Base-by-base conservation (phyloP, 2,888 invertebrate species). In the Ochlodes sylvanus region DNA sequence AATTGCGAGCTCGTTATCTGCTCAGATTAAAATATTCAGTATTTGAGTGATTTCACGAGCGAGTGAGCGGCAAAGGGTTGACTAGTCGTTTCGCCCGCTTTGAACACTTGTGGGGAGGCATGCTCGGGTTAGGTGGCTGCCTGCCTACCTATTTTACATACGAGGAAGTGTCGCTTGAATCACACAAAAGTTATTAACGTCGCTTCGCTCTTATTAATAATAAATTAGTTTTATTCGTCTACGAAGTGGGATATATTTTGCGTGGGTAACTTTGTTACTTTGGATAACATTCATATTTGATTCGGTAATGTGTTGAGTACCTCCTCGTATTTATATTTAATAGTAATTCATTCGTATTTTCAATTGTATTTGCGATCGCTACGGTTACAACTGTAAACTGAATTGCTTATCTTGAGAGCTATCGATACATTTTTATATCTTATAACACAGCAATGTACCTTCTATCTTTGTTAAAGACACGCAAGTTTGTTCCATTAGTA, bases 1-100 rank as follows among this genome's bases (percentile, higher is more conserved):
- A 92, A 93, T 92, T 91, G 91, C 88, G 88, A 92, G 89, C 93
- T 93, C 91, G 93, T 93, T 93, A 93, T 93, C 92, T 92, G 92
- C 87, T 88, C 92, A 92, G 93, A 93, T 93, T 93, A 93, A 93
- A 93, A 93, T 93, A 93, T 93, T 93, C 92, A 93, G 92, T 92
- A 93, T 93, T 93, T 92, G 93, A 93, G 92, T 93, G 93, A 93
- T 93, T 93, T 93, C 90, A 93, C 93, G 93, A 92, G 86, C 87
- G 93, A 93, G 88, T 91, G 93, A 84, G 86, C 91, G 92, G 88
- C 92, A 93, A 93, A 93, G 93, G 93, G 93, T 92, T 93, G 91
- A 89, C 90, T 91, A 90, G 90, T 90, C 91, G 91, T 83, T 89
- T 87, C 87, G 80, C 86, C 83, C 90, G 90, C 92, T 92, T 92